phyloP scores from a whole-genome alignment of 2,797 vertebrate genomes.

The Lagocephalus sceleratus region DNA sequence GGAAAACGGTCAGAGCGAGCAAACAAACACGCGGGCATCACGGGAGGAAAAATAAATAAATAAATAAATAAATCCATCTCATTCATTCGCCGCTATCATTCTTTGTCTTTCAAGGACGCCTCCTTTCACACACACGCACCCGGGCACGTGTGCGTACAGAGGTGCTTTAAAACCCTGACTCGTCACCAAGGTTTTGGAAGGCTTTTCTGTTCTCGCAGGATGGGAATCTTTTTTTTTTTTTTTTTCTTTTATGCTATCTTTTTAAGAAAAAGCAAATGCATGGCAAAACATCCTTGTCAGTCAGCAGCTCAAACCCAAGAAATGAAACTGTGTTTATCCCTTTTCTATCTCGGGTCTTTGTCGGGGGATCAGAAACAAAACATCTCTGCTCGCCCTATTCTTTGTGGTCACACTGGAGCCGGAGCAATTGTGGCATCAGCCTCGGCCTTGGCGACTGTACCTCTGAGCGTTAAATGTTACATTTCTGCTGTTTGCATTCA shows the following conservation, averaged over 20 bases:
- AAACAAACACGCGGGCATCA: not conserved
- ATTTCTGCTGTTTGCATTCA: no score
- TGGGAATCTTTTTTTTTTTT: conserved; percentile 12
- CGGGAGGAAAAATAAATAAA: not conserved
- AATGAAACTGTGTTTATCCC: conserved; percentile 25
- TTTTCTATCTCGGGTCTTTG: conserved; percentile 10
- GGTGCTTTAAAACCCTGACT: conserved; percentile 29
- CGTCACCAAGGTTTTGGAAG: conserved; percentile 34
- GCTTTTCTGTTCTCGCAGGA: conserved; percentile 26
- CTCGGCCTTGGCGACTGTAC: conserved; percentile 25
- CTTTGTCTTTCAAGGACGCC: conserved; percentile 30
- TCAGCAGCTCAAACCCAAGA: conserved; percentile 6
- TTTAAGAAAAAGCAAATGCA: conserved; percentile 17
- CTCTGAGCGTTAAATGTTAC: not conserved
- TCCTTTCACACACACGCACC: conserved; percentile 1
- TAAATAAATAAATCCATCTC: not conserved
- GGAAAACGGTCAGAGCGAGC: conserved; percentile 89
- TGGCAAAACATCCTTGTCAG: conserved; percentile 29
- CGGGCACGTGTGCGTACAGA: conserved; percentile 1
- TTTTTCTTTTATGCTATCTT: conserved; percentile 9
- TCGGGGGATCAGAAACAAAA: conserved; percentile 8
- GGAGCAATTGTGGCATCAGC: conserved; percentile 36
- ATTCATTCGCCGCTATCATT: not conserved
- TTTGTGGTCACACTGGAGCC: conserved; percentile 3
- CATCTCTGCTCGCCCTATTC: conserved; percentile 7